Conservation (phyloP, 2,113 vertebrate genomes). For the Pungitius pungitius region DNA sequence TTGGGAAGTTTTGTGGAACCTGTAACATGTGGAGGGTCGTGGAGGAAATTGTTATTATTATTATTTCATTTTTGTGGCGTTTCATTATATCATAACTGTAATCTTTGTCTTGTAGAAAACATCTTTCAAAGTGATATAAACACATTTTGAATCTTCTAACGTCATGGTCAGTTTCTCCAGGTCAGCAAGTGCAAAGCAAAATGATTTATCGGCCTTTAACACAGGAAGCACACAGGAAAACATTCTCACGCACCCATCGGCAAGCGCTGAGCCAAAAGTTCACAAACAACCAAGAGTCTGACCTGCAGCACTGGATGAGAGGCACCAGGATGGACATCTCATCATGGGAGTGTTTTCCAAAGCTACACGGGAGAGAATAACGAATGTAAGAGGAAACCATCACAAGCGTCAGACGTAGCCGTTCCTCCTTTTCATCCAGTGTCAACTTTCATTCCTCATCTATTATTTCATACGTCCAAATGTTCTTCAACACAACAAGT, state of each 20-base stretch:
- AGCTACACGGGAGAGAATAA: slow-evolving; percentile 74
- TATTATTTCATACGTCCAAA: neutral
- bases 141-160: neutral
- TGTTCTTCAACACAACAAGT: neutral
- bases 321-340: slow-evolving; percentile 97
- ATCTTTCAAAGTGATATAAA: neutral
- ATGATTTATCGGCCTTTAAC: neutral
- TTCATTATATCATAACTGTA: neutral
- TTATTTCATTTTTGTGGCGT: neutral
- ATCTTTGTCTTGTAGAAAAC: neutral
- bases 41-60: no score
- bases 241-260: neutral
- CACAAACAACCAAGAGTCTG: slow-evolving; percentile 42
- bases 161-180: neutral
- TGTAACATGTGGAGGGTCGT: no score
- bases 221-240: neutral
- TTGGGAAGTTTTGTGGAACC: no score
- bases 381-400: neutral
- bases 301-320: slow-evolving; percentile 98
- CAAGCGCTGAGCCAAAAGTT: neutral
- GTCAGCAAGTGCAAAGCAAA: neutral
- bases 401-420: neutral
- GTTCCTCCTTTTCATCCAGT: neutral
- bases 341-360: slow-evolving; percentile 95
- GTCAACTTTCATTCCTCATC: neutral